These are phyloP conservation scores for Myanophis thanlyinensis DNA, from an alignment of 2,113 vertebrate species.

Conservation along the genomic window DNA sequence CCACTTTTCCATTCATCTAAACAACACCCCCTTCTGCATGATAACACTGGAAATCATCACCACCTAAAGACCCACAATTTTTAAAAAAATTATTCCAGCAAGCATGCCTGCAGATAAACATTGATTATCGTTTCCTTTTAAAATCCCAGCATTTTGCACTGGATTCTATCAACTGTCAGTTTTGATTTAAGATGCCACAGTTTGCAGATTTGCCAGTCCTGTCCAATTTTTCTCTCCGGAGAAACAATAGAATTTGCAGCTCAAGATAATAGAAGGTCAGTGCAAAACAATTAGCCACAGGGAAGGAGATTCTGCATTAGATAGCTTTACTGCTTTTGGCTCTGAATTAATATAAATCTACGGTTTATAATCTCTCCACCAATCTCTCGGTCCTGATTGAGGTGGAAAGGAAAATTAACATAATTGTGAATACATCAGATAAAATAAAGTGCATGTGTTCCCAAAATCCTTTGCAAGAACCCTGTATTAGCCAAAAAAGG, in stretches of 20 bases:
- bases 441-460: not conserved
- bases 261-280: slow-evolving; percentile 11
- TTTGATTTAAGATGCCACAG: not conserved
- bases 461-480: not conserved
- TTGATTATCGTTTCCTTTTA: slow-evolving; percentile 6
- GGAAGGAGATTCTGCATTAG: not conserved
- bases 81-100: slow-evolving; percentile 5
- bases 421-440: not conserved
- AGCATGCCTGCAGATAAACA: not conserved
- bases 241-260: not conserved
- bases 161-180: not conserved
- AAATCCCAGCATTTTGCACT: not conserved
- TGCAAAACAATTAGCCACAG: not conserved
- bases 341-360: not conserved
- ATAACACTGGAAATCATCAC: not conserved
- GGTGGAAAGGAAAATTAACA: not conserved
- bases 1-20: not conserved
- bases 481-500: not conserved
- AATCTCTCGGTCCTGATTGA: not conserved
- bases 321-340: not conserved
- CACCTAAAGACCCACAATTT: not conserved
- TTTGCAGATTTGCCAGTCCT: slow-evolving; percentile 50
- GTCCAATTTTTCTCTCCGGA: not conserved
- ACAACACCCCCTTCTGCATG: not conserved
- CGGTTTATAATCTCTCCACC: not conserved